phyloP scores from a whole-genome alignment of 2,888 invertebrate genomes.

The Anoplius nigerrimus region DNA sequence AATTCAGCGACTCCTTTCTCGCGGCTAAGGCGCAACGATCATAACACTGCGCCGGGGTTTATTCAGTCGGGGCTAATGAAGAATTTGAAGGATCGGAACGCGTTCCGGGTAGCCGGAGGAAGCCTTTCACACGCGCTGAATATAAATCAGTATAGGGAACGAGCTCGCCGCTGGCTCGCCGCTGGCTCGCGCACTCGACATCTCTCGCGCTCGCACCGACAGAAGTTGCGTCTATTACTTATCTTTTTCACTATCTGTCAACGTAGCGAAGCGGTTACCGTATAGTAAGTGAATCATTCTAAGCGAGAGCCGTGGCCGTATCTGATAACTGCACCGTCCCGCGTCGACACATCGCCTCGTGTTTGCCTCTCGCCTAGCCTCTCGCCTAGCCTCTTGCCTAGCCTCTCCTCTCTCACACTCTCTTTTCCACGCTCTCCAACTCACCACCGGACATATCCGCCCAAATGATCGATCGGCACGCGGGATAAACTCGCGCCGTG shows the following conservation, averaged over 20 bases:
- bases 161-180: too few relatives aligned
- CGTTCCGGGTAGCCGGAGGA: slow-evolving; percentile 7
- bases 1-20: slow-evolving; percentile 21
- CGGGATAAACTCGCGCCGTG: too few relatives aligned
- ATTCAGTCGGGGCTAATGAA: slow-evolving; percentile 15
- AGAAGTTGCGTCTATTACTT: slow-evolving; percentile 29
- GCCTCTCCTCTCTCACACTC: too few relatives aligned
- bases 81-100: slow-evolving; percentile 35
- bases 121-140: slow-evolving; percentile 42
- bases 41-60: background rate
- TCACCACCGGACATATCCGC: too few relatives aligned
- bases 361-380: too few relatives aligned
- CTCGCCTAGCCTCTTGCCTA: too few relatives aligned
- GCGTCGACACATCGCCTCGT: too few relatives aligned
- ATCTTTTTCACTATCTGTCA: slow-evolving; percentile 22
- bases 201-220: too few relatives aligned
- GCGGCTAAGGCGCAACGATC: background rate
- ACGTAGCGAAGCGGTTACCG: slow-evolving; percentile 1
- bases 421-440: too few relatives aligned
- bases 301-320: background rate
- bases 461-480: too few relatives aligned
- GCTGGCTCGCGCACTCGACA: too few relatives aligned
- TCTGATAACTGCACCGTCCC: slow-evolving; percentile 1
- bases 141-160: slow-evolving; percentile 41
- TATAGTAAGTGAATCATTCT: slow-evolving; percentile 3